Evolutionary conservation across 2,797 vertebrate genomes (phyloP).

Genomic region (Protosalanx chinensis): DNA sequence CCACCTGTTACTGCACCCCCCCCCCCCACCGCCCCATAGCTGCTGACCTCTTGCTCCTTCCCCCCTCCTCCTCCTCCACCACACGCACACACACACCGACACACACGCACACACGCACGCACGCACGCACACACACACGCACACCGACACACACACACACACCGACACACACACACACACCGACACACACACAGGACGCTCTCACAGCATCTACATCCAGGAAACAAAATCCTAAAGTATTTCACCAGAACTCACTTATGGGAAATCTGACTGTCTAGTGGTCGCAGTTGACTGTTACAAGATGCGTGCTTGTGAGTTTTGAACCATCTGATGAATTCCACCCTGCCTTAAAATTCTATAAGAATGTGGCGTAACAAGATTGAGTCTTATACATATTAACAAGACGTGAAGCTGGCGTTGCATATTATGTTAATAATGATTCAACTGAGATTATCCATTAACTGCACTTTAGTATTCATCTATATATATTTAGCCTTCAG

Average conservation of each 20-base stretch:
- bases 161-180: no score
- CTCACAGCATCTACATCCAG: background rate
- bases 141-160: no score
- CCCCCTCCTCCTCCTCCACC: background rate
- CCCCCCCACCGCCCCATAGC: background rate
- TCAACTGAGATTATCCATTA: background rate
- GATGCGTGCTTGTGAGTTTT: background rate
- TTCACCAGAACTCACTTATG: background rate
- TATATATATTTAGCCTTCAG: background rate
- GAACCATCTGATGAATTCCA: background rate
- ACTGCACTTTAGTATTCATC: background rate
- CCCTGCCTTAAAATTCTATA: background rate
- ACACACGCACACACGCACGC: no score
- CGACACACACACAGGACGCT: background rate
- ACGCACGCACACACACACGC: background rate
- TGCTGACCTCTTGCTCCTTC: background rate
- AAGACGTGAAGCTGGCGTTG: no score
- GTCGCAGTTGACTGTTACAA: background rate
- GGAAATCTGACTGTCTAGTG: background rate
- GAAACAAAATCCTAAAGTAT: background rate
- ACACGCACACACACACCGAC: no score
- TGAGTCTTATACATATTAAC: no score
- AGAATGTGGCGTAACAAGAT: background rate
- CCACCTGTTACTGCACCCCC: conserved; percentile 20
- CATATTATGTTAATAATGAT: no score